These are phyloP conservation scores for Ferrisia virgata DNA, from an alignment of 2,888 invertebrate genomes.

Conservation along the genomic window DNA sequence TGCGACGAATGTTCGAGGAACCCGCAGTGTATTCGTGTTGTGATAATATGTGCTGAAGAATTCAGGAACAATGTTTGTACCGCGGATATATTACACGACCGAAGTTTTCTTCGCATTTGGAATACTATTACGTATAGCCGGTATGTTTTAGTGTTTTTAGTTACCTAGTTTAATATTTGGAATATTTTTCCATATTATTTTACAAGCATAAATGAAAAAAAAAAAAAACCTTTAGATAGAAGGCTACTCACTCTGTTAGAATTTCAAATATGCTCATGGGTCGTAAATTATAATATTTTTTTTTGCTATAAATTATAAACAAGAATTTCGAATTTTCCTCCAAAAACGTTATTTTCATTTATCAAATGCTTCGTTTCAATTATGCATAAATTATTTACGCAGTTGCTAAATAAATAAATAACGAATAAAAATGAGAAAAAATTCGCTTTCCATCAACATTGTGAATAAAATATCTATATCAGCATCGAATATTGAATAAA, in stretches of 20 bases:
- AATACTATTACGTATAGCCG: neutral
- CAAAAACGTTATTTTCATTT: no score
- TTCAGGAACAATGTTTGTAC: neutral
- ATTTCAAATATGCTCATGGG: neutral
- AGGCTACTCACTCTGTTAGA: no score
- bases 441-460: no score
- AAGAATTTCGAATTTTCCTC: no score
- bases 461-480: no score
- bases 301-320: no score
- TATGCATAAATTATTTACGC: no score
- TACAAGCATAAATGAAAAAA: neutral
- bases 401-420: no score
- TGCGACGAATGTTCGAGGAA: neutral
- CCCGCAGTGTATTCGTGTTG: neutral
- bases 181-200: neutral
- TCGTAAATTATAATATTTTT: no score
- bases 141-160: neutral
- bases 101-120: neutral
- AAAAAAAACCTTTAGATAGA: neutral
- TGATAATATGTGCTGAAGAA: constrained; percentile 16
- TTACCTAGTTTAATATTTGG: neutral
- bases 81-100: neutral
- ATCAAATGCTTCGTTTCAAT: no score
- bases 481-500: no score
- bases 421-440: no score